These are phyloP conservation scores for Metellina segmentata DNA, from an alignment of 2,888 invertebrate species.

Conservation along the genomic window DNA sequence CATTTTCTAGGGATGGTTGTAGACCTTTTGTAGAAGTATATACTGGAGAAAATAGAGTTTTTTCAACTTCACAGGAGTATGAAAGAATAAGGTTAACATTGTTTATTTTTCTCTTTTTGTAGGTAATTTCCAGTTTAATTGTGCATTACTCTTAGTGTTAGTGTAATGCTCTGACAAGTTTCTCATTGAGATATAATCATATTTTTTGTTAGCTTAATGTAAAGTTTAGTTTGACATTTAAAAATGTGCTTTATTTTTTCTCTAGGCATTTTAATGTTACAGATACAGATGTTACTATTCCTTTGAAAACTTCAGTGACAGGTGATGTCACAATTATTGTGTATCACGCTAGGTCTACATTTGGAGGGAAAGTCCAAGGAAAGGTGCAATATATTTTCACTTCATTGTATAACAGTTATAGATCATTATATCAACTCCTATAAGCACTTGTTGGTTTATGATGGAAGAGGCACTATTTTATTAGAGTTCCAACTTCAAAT, in stretches of 20 bases:
- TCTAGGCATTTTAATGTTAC: constrained; percentile 81
- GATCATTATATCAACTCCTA: not conserved
- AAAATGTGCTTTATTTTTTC: not conserved
- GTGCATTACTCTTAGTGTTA: not conserved
- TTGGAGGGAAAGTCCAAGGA: constrained; percentile 84
- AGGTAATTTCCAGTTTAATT: not conserved
- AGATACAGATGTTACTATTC: constrained; percentile 83
- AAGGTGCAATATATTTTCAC: constrained; percentile 82
- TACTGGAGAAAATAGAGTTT: constrained; percentile 89
- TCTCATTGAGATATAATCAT: not conserved
- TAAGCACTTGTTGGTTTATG: not conserved
- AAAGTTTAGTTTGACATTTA: not conserved
- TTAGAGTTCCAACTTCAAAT: not conserved
- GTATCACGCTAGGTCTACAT: constrained; percentile 92
- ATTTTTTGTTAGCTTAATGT: not conserved
- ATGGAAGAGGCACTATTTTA: not conserved
- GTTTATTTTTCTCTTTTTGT: not conserved
- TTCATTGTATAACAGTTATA: not conserved
- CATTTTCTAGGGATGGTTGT: constrained; percentile 89
- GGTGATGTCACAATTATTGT: constrained; percentile 89
- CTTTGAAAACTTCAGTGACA: constrained; percentile 85
- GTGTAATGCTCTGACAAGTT: not conserved
- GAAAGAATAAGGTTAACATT: constrained; percentile 87
- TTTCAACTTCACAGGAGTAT: constrained; percentile 93
- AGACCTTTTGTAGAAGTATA: constrained; percentile 95